These are phyloP conservation scores for Triplophysa yarkandensis DNA, from an alignment of 2,797 vertebrate genomes.

Conservation along the genomic window DNA sequence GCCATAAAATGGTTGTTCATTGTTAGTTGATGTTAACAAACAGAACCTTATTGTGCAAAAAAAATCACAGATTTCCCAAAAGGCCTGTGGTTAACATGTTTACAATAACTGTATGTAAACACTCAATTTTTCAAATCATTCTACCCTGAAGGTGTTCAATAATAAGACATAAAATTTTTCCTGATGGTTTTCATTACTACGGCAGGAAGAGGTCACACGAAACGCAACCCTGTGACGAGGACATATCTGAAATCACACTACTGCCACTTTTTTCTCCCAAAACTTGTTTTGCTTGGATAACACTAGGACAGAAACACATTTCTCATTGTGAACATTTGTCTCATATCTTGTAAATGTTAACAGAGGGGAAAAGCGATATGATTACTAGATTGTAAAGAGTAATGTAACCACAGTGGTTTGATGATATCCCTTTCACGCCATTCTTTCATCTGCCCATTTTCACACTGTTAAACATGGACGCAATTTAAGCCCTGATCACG, in stretches of 20 bases:
- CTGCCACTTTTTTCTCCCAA: slow-evolving; percentile 16
- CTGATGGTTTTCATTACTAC: slow-evolving; percentile 33
- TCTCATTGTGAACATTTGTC: slow-evolving; percentile 32
- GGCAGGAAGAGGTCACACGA: slow-evolving; percentile 1
- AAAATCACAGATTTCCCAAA: slow-evolving; percentile 3
- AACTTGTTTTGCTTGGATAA: slow-evolving; percentile 50
- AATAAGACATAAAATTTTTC: slow-evolving; percentile 22
- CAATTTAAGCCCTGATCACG: slow-evolving; percentile 60
- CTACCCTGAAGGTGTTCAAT: slow-evolving; percentile 34
- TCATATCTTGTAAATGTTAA: slow-evolving; percentile 56
- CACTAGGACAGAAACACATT: slow-evolving; percentile 44
- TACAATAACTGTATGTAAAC: neutral
- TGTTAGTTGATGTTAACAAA: neutral
- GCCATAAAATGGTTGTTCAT: neutral
- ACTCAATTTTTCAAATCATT: slow-evolving; percentile 11
- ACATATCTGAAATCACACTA: slow-evolving; percentile 18
- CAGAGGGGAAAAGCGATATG: slow-evolving; percentile 47
- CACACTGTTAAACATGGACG: slow-evolving; percentile 58
- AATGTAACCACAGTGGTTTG: slow-evolving; percentile 51
- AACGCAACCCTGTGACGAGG: slow-evolving; percentile 2
- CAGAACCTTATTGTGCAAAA: neutral
- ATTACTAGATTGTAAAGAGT: slow-evolving; percentile 51
- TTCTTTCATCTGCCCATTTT: slow-evolving; percentile 53
- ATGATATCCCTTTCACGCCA: slow-evolving; percentile 49
- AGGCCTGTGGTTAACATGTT: neutral